Evolutionary conservation across 2,113 vertebrate species (phyloP), one percentile per base, ranked within the genome.

Genomic region (Bos indicus): DNA sequence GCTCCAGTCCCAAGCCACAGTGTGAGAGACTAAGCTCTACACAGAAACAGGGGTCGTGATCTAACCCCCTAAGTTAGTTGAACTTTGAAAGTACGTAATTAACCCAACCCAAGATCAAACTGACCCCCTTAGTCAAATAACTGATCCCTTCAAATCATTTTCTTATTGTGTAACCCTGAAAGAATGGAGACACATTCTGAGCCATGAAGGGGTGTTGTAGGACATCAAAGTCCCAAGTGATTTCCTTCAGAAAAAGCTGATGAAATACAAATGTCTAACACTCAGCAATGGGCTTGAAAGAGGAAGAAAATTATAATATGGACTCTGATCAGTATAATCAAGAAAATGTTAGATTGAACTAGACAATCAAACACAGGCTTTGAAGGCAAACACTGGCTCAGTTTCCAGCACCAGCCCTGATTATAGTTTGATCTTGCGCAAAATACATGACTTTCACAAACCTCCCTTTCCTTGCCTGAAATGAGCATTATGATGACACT

Each of bases 61-160:
- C 30, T 40, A 90, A 59, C 17, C n/a, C 17, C 36, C 67, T 67
- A 82, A 25, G 59, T 94, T 40, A 81, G 64, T 25, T 94, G 90
- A 94, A 96, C 48, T 96, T 95, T 96, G 85, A 94, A 97, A 97
- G 92, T 77, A 90, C 15, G 7, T 96, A 67, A 94, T 97, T 97
- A 88, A 33, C 28, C 36, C 43, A 83, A 77, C 40, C 64, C 40
- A 67, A 91, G 67, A 57, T 93, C 89, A 83, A 94, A 83, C 43
- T 71, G 90, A 96, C 92, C 51, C 77, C 85, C 78, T 94, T 81
- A 88, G 26, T 95, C 64, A 90, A 80, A 88, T 90, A 67, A 90
- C 54, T 95, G 96, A 90, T 90, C 23, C 59, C 40, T 91, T 95
- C 78, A 21, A 4, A 95, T 54, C 23, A 4, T 74, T 87, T 84